A percentile compares a stretch with the other conserved stretches of the same genome.
Evolutionary conservation across 2,888 invertebrate species (phyloP).

Genomic region (Drosophila longiperda): DNA sequence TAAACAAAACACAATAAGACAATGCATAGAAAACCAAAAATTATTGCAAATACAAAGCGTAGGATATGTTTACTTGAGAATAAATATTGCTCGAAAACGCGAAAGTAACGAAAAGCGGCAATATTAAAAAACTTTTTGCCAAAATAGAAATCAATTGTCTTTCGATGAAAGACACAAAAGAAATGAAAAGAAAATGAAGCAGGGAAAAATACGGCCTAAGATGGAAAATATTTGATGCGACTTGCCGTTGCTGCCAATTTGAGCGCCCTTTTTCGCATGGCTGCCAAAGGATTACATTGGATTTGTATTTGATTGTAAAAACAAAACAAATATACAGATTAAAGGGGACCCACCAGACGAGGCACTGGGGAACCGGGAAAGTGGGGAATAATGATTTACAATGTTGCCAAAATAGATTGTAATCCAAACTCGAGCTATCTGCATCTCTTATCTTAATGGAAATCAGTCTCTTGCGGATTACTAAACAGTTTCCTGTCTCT

Average conservation of each 20-base stretch:
- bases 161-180: constrained; percentile 19
- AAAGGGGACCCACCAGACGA: constrained; percentile 28
- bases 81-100: constrained; percentile 25
- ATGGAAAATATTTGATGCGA: constrained; percentile 40
- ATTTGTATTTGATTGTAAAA: constrained; percentile 76
- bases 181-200: constrained; percentile 12
- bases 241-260: constrained; percentile 64
- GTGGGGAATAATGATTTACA: constrained; percentile 73
- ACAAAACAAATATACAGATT: constrained; percentile 38
- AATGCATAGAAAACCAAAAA: constrained; percentile 47
- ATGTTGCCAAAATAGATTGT: constrained; percentile 70
- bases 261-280: constrained; percentile 56
- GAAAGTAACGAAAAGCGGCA: constrained; percentile 14
- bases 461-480: constrained; percentile 44
- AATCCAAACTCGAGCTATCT: constrained; percentile 60
- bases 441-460: constrained; percentile 59
- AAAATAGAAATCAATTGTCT: constrained; percentile 65
- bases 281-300: constrained; percentile 79
- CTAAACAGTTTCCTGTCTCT: constrained; percentile 18
- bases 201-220: constrained; percentile 26
- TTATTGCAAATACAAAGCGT: constrained; percentile 36
- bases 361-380: constrained; percentile 34
- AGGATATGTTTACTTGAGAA: constrained; percentile 41
- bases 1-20: constrained; percentile 65
- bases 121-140: constrained; percentile 50